These are phyloP conservation scores for Apodemus speciosus DNA, from an alignment of 2,113 vertebrate species.

Conservation along the genomic window DNA sequence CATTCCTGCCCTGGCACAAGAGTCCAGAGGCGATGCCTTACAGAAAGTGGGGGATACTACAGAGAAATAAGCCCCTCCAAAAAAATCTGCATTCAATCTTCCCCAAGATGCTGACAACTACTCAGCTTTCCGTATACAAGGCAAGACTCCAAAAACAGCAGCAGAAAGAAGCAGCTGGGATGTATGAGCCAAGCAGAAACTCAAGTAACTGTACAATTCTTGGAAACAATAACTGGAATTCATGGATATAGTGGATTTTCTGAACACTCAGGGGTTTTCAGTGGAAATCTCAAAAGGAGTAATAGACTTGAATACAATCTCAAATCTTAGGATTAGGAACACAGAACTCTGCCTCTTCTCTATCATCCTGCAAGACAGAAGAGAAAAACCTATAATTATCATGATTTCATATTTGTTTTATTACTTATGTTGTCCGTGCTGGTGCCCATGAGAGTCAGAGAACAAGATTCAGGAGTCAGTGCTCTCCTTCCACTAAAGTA, in stretches of 20 bases:
- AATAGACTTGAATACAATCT: constrained; percentile 40
- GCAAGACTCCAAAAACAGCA: constrained; percentile 58
- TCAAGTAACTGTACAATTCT: background rate
- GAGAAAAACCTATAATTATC: background rate
- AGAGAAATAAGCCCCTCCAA: background rate
- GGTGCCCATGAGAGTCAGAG: background rate
- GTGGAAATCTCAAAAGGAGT: constrained; percentile 25
- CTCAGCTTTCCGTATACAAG: constrained; percentile 1
- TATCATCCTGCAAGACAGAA: background rate
- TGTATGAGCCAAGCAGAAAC: constrained; percentile 16
- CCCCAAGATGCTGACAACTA: constrained; percentile 58
- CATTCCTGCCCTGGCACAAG: background rate
- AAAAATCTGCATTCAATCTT: constrained; percentile 56
- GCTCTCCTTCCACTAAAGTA: background rate
- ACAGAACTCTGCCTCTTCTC: background rate
- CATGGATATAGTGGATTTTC: background rate
- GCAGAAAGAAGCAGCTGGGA: constrained; percentile 59
- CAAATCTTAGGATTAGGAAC: constrained; percentile 31
- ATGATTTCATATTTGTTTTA: background rate
- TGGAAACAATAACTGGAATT: constrained; percentile 7
- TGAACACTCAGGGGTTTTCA: constrained; percentile 9
- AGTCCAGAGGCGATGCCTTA: background rate
- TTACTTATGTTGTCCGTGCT: background rate
- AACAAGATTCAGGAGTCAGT: background rate
- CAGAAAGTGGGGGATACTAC: background rate